Evolutionary conservation across 2,113 vertebrate genomes (phyloP).

Genomic region (Caranx melampygus): DNA sequence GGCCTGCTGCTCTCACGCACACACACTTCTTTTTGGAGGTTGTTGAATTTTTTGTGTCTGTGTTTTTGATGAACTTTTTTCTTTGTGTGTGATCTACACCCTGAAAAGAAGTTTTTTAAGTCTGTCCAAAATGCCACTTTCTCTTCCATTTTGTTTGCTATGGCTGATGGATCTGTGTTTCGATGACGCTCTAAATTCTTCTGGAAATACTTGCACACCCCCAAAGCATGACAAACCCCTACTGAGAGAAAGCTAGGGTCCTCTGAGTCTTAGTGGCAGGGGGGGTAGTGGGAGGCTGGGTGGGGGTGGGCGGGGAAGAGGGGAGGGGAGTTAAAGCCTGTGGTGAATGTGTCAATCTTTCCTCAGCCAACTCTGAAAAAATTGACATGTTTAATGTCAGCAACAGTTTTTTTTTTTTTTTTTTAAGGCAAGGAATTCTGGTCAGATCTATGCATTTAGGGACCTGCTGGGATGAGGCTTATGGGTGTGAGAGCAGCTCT

Average conservation of each 20-base stretch:
- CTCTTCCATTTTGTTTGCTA: constrained; percentile 25
- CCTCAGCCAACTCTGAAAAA: constrained; percentile 39
- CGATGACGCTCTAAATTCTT: constrained; percentile 14
- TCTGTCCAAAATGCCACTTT: constrained; percentile 14
- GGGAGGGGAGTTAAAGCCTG: constrained; percentile 43
- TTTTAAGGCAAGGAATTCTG: constrained; percentile 57
- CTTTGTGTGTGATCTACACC: too few species aligned
- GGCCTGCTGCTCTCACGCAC: too few species aligned
- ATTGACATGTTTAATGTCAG: constrained; percentile 36
- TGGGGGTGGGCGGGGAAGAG: constrained; percentile 6
- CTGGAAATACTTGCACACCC: constrained; percentile 45
- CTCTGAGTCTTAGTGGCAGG: constrained; percentile 53
- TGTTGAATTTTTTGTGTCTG: too few species aligned
- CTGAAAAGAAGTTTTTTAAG: not conserved
- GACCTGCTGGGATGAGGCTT: constrained; percentile 56
- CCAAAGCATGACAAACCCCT: constrained; percentile 31
- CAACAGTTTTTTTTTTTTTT: constrained; percentile 18
- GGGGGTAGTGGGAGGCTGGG: constrained; percentile 23
- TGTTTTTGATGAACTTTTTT: too few species aligned
- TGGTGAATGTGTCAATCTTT: constrained; percentile 58
- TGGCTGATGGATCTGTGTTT: constrained; percentile 14
- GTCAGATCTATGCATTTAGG: constrained; percentile 55
- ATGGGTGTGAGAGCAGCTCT: constrained; percentile 32
- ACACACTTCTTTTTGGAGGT: too few species aligned
- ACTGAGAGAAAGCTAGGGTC: constrained; percentile 26